These are phyloP conservation scores for Zaprionus vittiger DNA, from an alignment of 1,140 invertebrate genomes.

Conservation along the genomic window DNA sequence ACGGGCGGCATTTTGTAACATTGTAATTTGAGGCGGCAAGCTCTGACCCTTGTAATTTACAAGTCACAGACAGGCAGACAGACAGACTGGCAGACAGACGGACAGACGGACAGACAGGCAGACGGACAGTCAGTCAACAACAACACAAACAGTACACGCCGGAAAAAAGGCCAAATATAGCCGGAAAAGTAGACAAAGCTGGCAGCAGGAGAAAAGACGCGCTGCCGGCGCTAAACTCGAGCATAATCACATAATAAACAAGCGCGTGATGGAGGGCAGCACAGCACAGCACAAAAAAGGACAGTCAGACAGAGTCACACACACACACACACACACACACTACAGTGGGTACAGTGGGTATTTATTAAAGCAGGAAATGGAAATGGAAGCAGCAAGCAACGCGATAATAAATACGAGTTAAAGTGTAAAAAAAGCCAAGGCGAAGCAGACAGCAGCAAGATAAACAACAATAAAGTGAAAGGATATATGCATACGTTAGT, in stretches of 20 bases:
- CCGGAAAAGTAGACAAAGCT: constrained; percentile 21
- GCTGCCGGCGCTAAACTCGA: constrained; percentile 64
- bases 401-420: constrained; percentile 76
- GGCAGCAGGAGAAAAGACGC: constrained; percentile 2
- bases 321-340: constrained; percentile 7
- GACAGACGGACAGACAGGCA: background rate
- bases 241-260: constrained; percentile 83
- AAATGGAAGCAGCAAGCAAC: constrained; percentile 60
- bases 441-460: constrained; percentile 63
- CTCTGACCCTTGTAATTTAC: constrained; percentile 51
- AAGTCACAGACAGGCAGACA: constrained; percentile 49
- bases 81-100: constrained; percentile 19
- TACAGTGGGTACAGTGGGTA: constrained; percentile 38
- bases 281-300: constrained; percentile 13
- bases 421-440: constrained; percentile 63
- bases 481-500: constrained; percentile 39
- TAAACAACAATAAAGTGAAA: constrained; percentile 64
- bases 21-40: constrained; percentile 63
- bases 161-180: constrained; percentile 58
- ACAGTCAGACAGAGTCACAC: constrained; percentile 1
- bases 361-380: constrained; percentile 63
- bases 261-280: constrained; percentile 24
- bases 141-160: constrained; percentile 48
- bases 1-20: constrained; percentile 58
- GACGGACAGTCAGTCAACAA: constrained; percentile 50